Base-by-base conservation (phyloP, 2,113 vertebrate genomes). In the Bagarius yarrelli region DNA sequence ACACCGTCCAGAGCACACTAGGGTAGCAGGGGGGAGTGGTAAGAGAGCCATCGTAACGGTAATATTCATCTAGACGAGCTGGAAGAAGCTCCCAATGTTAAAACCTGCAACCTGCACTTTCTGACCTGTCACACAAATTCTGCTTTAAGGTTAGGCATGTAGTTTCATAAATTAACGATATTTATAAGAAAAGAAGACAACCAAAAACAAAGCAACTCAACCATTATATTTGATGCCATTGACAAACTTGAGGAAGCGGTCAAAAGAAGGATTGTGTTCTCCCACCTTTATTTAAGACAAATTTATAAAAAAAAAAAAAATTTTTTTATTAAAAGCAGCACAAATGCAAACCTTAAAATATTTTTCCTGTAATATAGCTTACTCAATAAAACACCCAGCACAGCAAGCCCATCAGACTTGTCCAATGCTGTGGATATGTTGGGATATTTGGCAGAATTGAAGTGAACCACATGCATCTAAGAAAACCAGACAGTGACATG, bases 21-120 rank as follows among this genome's bases (percentile, higher is more conserved):
- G 95, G 96, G 85, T 95, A 94, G 87, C 98, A 99, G 0, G 98
- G 98, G 11, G 97, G 98, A 5, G 96, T 97, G 0, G 96, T 99
- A 87, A 99, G 90, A n/a, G 97, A 99, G 8, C 98, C 98, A 23
- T 94, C 90, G 0, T 99, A 99, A 78, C 94, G 96, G 74, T 96
- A 99, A 81, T 94, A 99, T 79, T 98, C 94, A 15, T 94, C 91
- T 81, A 96, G 84, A 27, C 76, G 91, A 5, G 86, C 57, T 1
- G 98, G 98, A 80, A 99, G 92, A 83, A 98, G 91, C 0, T 90
- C 86, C 79, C 82, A 55, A 98, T 80, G 82, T 96, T 93, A 88
- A 98, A 98, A 34, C 93, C 94, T 0, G 95, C 92, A 1, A 98
- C 89, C 78, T 85, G 86, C 13, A 92, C 88, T 79, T 80, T 90